phyloP scores from a whole-genome alignment of 1,140 invertebrate genomes.

The Copidosoma floridanum region DNA sequence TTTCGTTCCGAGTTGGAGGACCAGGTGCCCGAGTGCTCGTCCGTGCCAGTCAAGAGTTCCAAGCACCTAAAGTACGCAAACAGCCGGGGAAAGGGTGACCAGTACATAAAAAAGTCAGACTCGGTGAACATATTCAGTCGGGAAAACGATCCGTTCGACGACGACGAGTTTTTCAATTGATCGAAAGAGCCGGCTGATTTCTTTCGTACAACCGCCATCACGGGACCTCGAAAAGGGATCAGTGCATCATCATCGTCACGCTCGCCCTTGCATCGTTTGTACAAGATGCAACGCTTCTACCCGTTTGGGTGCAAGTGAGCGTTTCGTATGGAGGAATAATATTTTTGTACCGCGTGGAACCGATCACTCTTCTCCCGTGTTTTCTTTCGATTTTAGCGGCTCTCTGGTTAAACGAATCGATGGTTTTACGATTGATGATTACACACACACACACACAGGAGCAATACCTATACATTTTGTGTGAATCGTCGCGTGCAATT shows the following conservation, averaged over 20 bases:
- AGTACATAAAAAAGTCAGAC: constrained; percentile 77
- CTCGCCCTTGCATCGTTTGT: constrained; percentile 3
- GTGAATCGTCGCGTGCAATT: constrained; percentile 31
- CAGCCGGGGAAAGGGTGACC: constrained; percentile 40
- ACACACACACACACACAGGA: too few relatives aligned
- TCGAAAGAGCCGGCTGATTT: constrained; percentile 22
- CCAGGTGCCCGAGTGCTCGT: constrained; percentile 43
- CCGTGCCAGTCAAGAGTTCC: constrained; percentile 49
- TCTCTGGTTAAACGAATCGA: too few relatives aligned
- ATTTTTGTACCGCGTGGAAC: constrained; percentile 37
- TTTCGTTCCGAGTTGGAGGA: constrained; percentile 52
- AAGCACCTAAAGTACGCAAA: constrained; percentile 47
- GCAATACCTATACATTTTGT: constrained; percentile 25
- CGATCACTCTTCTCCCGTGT: constrained; percentile 12
- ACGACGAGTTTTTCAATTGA: constrained; percentile 79
- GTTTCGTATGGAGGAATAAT: constrained; percentile 28
- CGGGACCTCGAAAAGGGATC: constrained; percentile 17
- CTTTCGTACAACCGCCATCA: not conserved
- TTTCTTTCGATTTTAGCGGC: too few relatives aligned
- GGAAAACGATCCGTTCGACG: constrained; percentile 79
- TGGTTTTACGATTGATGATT: constrained; percentile 12
- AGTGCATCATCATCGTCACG: constrained; percentile 13
- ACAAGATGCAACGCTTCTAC: constrained; percentile 7
- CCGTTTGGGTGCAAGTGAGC: constrained; percentile 7
- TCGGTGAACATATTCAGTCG: constrained; percentile 83